phyloP scores from a whole-genome alignment of 2,888 invertebrate genomes.

The Hedya salicella region DNA sequence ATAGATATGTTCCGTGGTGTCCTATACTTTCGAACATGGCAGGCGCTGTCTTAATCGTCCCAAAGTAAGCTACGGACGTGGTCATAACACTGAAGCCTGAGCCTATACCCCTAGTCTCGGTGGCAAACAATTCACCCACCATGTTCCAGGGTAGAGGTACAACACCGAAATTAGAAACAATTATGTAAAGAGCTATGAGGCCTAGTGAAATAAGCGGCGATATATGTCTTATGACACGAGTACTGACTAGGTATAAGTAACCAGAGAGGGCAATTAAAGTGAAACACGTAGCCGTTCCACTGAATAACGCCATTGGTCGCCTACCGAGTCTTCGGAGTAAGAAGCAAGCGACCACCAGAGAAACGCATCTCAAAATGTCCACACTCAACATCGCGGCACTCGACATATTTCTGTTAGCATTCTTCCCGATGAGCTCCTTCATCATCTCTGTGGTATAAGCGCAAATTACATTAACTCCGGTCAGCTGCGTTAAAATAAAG shows the following conservation, averaged over 20 bases:
- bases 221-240: constrained; percentile 56
- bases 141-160: constrained; percentile 90
- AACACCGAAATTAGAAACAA: constrained; percentile 86
- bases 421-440: constrained; percentile 83
- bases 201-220: constrained; percentile 76
- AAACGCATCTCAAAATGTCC: constrained; percentile 86
- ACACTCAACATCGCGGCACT: constrained; percentile 87
- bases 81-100: constrained; percentile 88
- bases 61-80: constrained; percentile 87
- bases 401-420: constrained; percentile 65
- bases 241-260: constrained; percentile 72
- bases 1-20: constrained; percentile 85
- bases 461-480: constrained; percentile 89
- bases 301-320: constrained; percentile 86
- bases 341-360: constrained; percentile 86
- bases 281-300: constrained; percentile 85
- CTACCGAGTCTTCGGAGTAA: constrained; percentile 86
- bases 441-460: constrained; percentile 89
- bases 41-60: constrained; percentile 88
- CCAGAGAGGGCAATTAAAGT: constrained; percentile 84
- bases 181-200: constrained; percentile 84
- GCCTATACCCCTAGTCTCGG: constrained; percentile 87
- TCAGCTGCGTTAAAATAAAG: constrained; percentile 88
- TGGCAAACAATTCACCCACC: constrained; percentile 90
- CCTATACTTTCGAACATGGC: constrained; percentile 84